Conservation (phyloP, 2,888 invertebrate species). For the Drosophila incognita region DNA sequence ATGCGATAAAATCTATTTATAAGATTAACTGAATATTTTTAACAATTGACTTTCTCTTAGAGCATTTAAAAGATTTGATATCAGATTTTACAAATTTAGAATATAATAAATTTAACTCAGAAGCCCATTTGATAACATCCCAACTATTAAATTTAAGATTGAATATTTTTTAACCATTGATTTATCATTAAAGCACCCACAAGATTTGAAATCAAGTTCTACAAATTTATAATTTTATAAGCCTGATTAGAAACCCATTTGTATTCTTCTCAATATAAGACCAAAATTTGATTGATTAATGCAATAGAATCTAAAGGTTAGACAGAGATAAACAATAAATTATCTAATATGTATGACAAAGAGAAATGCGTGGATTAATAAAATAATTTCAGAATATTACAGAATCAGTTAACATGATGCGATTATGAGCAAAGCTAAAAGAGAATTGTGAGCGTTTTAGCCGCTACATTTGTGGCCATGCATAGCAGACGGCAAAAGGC, state of each 20-base stretch:
- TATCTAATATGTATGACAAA: neutral
- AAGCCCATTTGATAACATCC: neutral
- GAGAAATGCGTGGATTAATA: neutral
- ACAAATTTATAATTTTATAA: neutral
- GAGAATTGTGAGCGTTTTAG: conserved; percentile 5
- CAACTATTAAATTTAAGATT: neutral
- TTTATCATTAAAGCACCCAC: neutral
- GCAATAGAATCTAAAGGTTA: neutral
- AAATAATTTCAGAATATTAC: neutral
- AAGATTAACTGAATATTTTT: neutral
- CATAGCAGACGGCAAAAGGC: conserved; percentile 46
- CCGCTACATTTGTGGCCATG: conserved; percentile 38
- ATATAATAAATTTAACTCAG: neutral
- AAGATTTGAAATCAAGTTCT: neutral
- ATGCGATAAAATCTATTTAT: accelerated
- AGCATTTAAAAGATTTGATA: neutral
- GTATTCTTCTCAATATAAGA: neutral
- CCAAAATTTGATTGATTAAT: neutral
- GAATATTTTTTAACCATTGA: neutral
- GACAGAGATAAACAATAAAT: neutral
- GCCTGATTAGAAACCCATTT: neutral
- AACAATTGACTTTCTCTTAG: neutral
- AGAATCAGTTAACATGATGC: neutral
- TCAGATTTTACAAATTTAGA: too few species aligned
- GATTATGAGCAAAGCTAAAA: too few species aligned